Evolutionary conservation across 2,113 vertebrate species (phyloP).

Genomic region (Cyprinodon tularosa): DNA sequence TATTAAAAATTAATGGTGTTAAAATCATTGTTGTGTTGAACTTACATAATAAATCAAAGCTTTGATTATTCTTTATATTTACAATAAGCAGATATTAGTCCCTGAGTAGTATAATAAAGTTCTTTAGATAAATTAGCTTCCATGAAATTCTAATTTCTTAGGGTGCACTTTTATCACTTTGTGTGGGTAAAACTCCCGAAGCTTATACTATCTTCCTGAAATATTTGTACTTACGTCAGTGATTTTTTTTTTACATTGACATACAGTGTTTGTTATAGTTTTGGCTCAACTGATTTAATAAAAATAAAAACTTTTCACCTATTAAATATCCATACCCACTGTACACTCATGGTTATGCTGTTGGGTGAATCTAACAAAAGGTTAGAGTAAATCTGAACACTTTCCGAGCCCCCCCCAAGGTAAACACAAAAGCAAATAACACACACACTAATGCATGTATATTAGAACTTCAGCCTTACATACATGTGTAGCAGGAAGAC

Average conservation of each 20-base stretch:
- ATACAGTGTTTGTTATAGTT: too few relatives aligned
- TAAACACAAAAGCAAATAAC: background rate
- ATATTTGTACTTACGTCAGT: background rate
- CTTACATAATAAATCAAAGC: background rate
- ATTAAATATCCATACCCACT: too few relatives aligned
- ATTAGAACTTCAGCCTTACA: too few relatives aligned
- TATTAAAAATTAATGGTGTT: background rate
- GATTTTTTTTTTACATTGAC: too few relatives aligned
- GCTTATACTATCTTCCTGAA: too few relatives aligned
- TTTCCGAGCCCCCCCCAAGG: too few relatives aligned
- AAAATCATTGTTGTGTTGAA: background rate
- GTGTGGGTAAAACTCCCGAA: background rate
- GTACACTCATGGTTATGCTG: too few relatives aligned
- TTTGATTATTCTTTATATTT: background rate
- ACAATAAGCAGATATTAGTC: background rate
- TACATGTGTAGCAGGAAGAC: too few relatives aligned
- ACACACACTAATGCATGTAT: background rate
- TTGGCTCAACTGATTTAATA: too few relatives aligned
- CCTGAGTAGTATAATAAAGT: background rate
- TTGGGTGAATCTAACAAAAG: too few relatives aligned
- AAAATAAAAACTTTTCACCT: too few relatives aligned
- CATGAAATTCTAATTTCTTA: background rate
- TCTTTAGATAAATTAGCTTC: background rate
- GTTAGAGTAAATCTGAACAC: too few relatives aligned
- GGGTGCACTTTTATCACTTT: background rate